A percentile compares a stretch with the other conserved stretches of the same genome.
phyloP scores from a whole-genome alignment of 2,888 invertebrate species.

The Lottia gigantea region DNA sequence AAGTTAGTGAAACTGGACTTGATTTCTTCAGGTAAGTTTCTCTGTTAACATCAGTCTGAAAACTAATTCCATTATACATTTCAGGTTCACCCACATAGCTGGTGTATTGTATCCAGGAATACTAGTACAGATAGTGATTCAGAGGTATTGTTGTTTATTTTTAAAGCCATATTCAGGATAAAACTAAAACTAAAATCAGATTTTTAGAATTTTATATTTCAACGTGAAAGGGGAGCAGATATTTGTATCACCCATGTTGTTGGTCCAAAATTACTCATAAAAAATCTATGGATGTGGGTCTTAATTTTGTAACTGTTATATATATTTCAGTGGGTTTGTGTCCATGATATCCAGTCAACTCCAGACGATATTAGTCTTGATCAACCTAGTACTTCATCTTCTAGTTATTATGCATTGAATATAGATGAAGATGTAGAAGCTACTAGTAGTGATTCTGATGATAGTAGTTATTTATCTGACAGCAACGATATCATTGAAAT shows the following conservation, averaged over 20 bases:
- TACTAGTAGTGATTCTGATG: slow-evolving; percentile 16
- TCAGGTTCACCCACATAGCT: slow-evolving; percentile 89
- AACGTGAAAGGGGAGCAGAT: no score
- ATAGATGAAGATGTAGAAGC: slow-evolving; percentile 20
- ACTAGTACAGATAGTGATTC: slow-evolving; percentile 86
- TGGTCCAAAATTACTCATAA: no score
- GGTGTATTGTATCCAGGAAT: slow-evolving; percentile 89
- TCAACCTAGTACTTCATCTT: no score
- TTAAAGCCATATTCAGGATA: no score
- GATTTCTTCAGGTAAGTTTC: no score
- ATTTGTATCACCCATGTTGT: no score
- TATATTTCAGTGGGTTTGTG: slow-evolving; percentile 85
- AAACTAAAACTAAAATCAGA: no score
- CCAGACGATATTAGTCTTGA: slow-evolving; percentile 14
- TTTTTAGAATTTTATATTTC: no score
- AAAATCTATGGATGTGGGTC: no score
- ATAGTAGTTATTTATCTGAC: slow-evolving; percentile 24
- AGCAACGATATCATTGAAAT: slow-evolving; percentile 13
- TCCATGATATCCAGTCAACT: slow-evolving; percentile 86
- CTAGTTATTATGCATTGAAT: slow-evolving; percentile 15
- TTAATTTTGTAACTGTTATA: not conserved
- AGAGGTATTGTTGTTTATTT: slow-evolving; percentile 74
- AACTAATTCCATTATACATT: slow-evolving; percentile 22
- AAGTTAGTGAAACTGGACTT: no score
- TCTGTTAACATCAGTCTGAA: not conserved